Evolutionary conservation across 2,113 vertebrate species (phyloP).

Genomic region (Seriola quinqueradiata): DNA sequence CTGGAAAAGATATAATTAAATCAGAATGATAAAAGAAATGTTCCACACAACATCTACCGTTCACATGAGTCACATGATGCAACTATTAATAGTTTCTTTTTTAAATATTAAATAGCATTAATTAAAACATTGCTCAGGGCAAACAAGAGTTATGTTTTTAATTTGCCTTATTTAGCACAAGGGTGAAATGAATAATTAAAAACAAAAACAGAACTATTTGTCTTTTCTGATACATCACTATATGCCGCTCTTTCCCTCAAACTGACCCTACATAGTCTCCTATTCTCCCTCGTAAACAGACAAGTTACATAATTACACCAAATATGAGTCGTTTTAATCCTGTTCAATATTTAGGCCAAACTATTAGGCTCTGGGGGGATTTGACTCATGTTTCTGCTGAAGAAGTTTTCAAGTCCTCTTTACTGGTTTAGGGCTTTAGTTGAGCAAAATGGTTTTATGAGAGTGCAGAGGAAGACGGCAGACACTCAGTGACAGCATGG

Average conservation of each 20-base stretch:
- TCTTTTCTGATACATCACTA: background rate
- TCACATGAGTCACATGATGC: constrained; percentile 1
- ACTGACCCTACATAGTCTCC: background rate
- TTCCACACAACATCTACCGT: background rate
- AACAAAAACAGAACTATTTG: constrained; percentile 21
- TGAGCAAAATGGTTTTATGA: constrained; percentile 19
- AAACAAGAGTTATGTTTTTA: constrained; percentile 2
- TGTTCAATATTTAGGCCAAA: constrained; percentile 47
- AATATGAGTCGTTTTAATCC: constrained; percentile 44
- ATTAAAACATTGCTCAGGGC: constrained; percentile 23
- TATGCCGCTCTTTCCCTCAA: background rate
- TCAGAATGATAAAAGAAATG: constrained; percentile 19
- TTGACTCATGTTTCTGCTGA: constrained; percentile 50
- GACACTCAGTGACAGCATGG: background rate
- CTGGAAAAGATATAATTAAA: constrained; percentile 37
- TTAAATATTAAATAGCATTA: constrained; percentile 5
- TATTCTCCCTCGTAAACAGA: background rate
- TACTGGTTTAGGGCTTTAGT: constrained; percentile 33
- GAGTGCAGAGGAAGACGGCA: constrained; percentile 19
- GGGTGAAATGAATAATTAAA: background rate
- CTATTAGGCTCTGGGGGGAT: constrained; percentile 48
- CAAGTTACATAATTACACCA: constrained; percentile 36
- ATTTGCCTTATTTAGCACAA: constrained; percentile 3
- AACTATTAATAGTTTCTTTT: constrained; percentile 10
- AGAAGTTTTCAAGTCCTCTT: constrained; percentile 16